phyloP scores from a whole-genome alignment of 2,888 invertebrate genomes.

The Cordylochernes scorpioides region DNA sequence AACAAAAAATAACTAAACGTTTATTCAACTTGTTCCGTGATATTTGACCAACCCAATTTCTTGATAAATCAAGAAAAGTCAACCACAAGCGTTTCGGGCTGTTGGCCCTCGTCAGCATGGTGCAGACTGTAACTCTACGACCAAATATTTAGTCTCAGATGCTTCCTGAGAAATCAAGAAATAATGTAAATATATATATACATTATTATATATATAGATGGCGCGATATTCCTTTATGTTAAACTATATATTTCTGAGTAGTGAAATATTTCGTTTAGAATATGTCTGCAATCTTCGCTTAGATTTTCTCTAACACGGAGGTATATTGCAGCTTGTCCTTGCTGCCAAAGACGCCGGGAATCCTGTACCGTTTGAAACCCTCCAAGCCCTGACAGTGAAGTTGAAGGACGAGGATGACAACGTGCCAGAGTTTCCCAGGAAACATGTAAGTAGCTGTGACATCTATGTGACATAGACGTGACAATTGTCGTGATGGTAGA shows the following conservation, averaged over 20 bases:
- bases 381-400: conserved; percentile 42
- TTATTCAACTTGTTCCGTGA: too few species aligned
- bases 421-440: conserved; percentile 39
- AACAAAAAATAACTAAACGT: too few species aligned
- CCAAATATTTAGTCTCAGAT: too few species aligned
- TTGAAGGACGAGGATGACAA: conserved; percentile 57
- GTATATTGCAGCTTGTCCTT: conserved; percentile 35
- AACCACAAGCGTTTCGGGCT: too few species aligned
- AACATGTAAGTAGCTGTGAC: conserved; percentile 5
- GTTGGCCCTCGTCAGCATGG: too few species aligned
- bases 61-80: too few species aligned
- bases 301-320: neutral
- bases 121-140: too few species aligned
- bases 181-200: too few species aligned
- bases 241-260: neutral
- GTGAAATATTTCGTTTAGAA: neutral
- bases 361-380: conserved; percentile 47
- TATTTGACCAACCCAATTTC: too few species aligned
- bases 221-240: neutral
- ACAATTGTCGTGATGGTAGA: conserved; percentile 6
- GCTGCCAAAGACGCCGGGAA: conserved; percentile 57
- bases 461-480: neutral
- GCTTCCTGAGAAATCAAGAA: too few species aligned
- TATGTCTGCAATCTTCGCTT: neutral
- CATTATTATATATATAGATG: neutral